Evolutionary conservation across 1,140 invertebrate species (phyloP), one percentile per base, ranked within the genome.

Genomic region (Sarcophaga bullata): DNA sequence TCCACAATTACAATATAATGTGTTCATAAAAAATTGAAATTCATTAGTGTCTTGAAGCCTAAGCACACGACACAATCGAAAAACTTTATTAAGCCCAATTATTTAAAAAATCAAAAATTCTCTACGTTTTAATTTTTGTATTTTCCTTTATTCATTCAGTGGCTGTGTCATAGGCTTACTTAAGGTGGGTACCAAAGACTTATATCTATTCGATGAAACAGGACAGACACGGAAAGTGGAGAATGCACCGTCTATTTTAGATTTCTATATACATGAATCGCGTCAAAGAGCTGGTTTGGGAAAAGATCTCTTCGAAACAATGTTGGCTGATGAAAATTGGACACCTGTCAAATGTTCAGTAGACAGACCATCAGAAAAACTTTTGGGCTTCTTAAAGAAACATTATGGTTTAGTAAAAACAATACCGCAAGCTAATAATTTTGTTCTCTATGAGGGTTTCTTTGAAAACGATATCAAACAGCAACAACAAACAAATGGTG

Each of bases 291-390:
- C 92, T 86, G 96, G 96, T 19, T 92, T 93, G 86, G 96, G 96
- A 17, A 94, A 93, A 84, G 91, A 91, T 80, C 90, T 97, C 0
- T 97, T 96, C 88, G 94, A 97, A 84, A 91, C 94, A 83, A 97
- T 97, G 96, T 87, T 97, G 17, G 93, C 90, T 91, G 92, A 94
- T 83, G 94, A 95, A 90, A 92, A 94, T 83, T 91, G 95, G 17
- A 89, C 90, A 46, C 93, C 95, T 0, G 89, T 93, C 0, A 94
- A 96, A 89, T 91, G 98, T 82, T 97, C 97, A 0, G 95, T 98
- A 84, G 97, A 98, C 90, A 92, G 96, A 80, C 97, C 97, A 0
- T 98, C 97, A 0, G 92, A 94, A 48, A 98, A 98, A 89, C 95
- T 98, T 85, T 91, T 97, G 58, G 92, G 92, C 19, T 98, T 98